phyloP scores from a whole-genome alignment of 2,797 vertebrate species.

The Tenualosa ilisha region DNA sequence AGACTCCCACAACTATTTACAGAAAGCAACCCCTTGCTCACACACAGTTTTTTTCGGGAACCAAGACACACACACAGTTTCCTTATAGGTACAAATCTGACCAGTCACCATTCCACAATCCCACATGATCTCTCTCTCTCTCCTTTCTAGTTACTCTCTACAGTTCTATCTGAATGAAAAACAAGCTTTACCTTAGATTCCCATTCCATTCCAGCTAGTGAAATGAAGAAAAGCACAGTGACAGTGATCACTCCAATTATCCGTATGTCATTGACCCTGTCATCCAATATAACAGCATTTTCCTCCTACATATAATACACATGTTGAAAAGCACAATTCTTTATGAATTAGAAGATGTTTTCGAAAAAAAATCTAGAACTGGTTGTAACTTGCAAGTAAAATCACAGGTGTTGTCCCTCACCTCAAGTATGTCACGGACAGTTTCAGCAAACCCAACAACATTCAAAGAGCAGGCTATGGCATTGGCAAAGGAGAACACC shows the following conservation, averaged over 20 bases:
- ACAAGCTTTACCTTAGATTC: constrained; percentile 69
- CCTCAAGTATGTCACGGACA: constrained; percentile 66
- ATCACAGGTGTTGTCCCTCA: constrained; percentile 39
- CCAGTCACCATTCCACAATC: not conserved
- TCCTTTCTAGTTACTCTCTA: too few species aligned
- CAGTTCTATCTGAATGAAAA: too few species aligned
- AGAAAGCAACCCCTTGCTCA: too few species aligned
- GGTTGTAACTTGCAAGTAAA: not conserved
- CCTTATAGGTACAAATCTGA: too few species aligned
- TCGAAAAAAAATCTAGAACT: not conserved
- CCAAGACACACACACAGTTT: not conserved
- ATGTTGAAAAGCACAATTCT: not conserved
- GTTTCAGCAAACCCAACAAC: constrained; percentile 74
- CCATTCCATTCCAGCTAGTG: constrained; percentile 77
- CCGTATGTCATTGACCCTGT: constrained; percentile 66
- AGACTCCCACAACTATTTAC: too few species aligned
- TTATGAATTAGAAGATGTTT: not conserved
- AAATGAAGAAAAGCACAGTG: constrained; percentile 69
- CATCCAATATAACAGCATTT: constrained; percentile 65
- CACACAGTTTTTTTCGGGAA: not conserved
- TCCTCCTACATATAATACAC: constrained; percentile 60
- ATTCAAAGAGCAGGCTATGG: constrained; percentile 73
- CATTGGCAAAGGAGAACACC: constrained; percentile 75
- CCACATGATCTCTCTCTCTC: too few species aligned
- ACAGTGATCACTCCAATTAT: constrained; percentile 72